Percentiles rank a stretch among this genome's conserved stretches.
These are phyloP conservation scores for Crotalus horridus DNA, from an alignment of 2,113 vertebrate genomes.

Conservation along the genomic window DNA sequence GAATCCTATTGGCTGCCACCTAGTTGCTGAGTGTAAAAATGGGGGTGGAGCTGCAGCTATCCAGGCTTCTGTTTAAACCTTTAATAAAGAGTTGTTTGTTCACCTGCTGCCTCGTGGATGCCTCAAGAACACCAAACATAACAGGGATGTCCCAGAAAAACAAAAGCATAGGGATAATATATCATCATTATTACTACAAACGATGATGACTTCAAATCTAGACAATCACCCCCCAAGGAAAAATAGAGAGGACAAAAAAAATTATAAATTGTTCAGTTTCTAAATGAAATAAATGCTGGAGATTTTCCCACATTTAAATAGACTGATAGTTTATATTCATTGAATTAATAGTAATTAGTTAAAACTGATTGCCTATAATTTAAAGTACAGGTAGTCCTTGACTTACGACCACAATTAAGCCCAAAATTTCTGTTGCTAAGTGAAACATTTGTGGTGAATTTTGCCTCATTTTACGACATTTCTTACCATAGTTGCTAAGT, in stretches of 20 bases:
- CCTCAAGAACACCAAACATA: too few species aligned
- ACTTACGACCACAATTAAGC: not conserved
- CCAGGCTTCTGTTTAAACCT: too few species aligned
- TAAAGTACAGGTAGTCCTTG: not conserved
- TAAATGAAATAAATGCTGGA: not conserved
- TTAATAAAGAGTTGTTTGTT: too few species aligned
- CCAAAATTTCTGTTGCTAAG: not conserved
- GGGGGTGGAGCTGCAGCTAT: too few species aligned
- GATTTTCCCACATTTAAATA: not conserved
- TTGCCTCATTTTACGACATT: not conserved
- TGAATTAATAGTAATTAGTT: not conserved
- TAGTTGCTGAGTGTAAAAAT: too few species aligned
- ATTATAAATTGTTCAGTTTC: not conserved
- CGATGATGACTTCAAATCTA: not conserved
- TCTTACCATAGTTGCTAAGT: not conserved
- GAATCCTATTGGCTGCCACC: too few species aligned
- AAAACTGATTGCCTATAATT: not conserved
- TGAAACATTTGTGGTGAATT: not conserved
- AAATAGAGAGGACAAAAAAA: not conserved
- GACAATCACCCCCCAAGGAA: not conserved
- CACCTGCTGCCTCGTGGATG: too few species aligned
- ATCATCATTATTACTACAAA: not conserved
- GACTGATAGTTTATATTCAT: not conserved
- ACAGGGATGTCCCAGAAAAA: not conserved
- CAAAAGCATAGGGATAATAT: not conserved